Evolutionary conservation across 2,888 invertebrate species (phyloP).

Genomic region (Ophioninae sp.): DNA sequence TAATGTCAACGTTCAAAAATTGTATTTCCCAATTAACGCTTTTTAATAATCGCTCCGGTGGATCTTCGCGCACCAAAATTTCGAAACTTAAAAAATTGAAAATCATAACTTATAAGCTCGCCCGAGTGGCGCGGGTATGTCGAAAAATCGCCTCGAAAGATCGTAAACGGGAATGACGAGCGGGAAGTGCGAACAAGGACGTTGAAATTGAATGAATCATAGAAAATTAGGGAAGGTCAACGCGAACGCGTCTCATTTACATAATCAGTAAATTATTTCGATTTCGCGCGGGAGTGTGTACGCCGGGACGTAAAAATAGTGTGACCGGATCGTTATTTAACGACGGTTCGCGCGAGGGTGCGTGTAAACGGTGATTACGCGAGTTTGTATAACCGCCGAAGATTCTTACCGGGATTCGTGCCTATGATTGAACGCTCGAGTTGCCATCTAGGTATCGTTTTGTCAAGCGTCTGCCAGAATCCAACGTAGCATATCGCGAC

Average conservation of each 20-base stretch:
- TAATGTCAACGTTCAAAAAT: too few relatives aligned
- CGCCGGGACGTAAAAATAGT: constrained; percentile 27
- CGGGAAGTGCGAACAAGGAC: constrained; percentile 43
- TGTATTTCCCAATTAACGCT: too few relatives aligned
- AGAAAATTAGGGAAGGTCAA: constrained; percentile 62
- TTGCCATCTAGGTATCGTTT: constrained; percentile 95
- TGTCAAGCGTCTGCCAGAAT: constrained; percentile 94
- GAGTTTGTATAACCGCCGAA: constrained; percentile 12
- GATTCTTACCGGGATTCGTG: constrained; percentile 90
- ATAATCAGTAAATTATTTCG: constrained; percentile 60
- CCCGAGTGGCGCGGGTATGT: not conserved
- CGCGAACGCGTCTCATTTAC: constrained; percentile 58
- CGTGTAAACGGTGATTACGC: constrained; percentile 2
- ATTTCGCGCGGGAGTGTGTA: constrained; percentile 8
- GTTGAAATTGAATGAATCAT: constrained; percentile 61
- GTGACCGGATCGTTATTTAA: constrained; percentile 50
- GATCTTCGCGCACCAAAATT: not conserved
- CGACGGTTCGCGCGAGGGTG: not conserved
- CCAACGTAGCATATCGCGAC: constrained; percentile 97
- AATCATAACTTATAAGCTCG: not conserved
- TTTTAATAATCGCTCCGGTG: not conserved
- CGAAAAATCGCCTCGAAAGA: constrained; percentile 1
- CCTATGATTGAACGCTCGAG: constrained; percentile 94
- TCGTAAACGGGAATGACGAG: constrained; percentile 17
- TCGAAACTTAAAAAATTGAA: not conserved